Base-by-base conservation (phyloP, 2,113 vertebrate genomes). In the Furnarius figulus region DNA sequence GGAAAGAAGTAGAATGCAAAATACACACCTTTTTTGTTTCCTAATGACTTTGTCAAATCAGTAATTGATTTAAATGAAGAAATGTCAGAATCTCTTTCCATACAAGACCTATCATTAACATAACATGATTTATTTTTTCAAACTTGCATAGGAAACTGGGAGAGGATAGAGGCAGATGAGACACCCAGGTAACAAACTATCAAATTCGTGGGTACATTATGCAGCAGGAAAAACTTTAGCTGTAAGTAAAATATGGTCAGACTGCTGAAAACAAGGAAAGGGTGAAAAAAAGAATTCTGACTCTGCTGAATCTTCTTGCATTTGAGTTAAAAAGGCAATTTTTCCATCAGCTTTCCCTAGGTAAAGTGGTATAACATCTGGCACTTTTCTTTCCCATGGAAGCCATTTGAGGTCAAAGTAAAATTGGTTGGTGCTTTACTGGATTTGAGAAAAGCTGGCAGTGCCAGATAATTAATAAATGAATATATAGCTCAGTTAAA, bases 341-440 rank as follows among this genome's bases (percentile, higher is more conserved):
- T 68, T 65, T 47, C 24, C 1, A 10, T 79, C 30, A 24, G 6
- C 6, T 52, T 82, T 81, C 52, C 22, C 0, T 49, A 53, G n/a
- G 27, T 87, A 58, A 59, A 85, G 40, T 42, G 14, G 5, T 46
- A 16, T 2, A 49, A 53, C 12, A 35, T 17, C 37, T 49, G 10
- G 23, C 18, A 47, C 0, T 0, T 27, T 87, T 42, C 19, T 68
- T 66, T 47, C 50, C 42, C 6, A 13, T 47, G 30, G 17, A 12
- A 37, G 40, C 40, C 4, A 13, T 58, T 50, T 52, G 56, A 35
- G 22, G 49, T 25, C 21, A 8, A 10, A 30, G 50, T 30, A 65
- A 50, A 56, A n/a, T 12, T 56, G 21, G 7, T 44, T 2, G 0
- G 4, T 39, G 23, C 31, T 66, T 63, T 84, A 46, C 17, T 0